These are phyloP conservation scores for Drosophila albomicans DNA, from an alignment of 1,140 invertebrate species.

Conservation along the genomic window DNA sequence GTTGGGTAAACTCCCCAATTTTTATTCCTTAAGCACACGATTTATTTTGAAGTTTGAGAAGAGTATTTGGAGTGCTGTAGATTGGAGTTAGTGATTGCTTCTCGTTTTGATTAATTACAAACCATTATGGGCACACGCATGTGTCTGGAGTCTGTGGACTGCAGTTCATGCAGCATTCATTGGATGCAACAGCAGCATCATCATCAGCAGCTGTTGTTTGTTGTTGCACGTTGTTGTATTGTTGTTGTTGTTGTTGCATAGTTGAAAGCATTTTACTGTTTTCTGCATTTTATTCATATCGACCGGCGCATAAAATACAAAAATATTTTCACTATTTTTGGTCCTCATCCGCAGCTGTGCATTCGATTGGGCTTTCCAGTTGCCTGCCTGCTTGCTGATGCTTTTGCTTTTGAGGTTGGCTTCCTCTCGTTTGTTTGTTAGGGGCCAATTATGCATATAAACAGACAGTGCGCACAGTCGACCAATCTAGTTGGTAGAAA, in stretches of 20 bases:
- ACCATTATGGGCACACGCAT: slow-evolving; percentile 61
- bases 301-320: slow-evolving; percentile 59
- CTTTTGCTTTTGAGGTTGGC: slow-evolving; percentile 25
- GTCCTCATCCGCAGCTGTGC: slow-evolving; percentile 50
- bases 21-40: not conserved
- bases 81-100: not conserved
- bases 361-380: slow-evolving; percentile 32
- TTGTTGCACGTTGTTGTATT: slow-evolving; percentile 23
- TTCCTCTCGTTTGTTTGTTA: slow-evolving; percentile 36
- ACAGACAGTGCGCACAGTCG: slow-evolving; percentile 24
- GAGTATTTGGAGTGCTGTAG: slow-evolving; percentile 18
- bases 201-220: slow-evolving; percentile 18
- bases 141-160: slow-evolving; percentile 11
- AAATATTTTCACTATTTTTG: slow-evolving; percentile 79
- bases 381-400: slow-evolving; percentile 25
- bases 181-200: slow-evolving; percentile 21
- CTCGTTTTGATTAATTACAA: slow-evolving; percentile 59
- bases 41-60: not conserved
- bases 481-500: slow-evolving; percentile 48
- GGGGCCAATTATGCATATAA: slow-evolving; percentile 57
- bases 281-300: slow-evolving; percentile 71
- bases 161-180: slow-evolving; percentile 23
- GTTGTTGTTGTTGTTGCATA: slow-evolving; percentile 29
- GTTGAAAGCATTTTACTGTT: slow-evolving; percentile 75
- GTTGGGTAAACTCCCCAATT: no score